Conservation (phyloP, 2,888 invertebrate species). For the Caenorhabditis imperialis region DNA sequence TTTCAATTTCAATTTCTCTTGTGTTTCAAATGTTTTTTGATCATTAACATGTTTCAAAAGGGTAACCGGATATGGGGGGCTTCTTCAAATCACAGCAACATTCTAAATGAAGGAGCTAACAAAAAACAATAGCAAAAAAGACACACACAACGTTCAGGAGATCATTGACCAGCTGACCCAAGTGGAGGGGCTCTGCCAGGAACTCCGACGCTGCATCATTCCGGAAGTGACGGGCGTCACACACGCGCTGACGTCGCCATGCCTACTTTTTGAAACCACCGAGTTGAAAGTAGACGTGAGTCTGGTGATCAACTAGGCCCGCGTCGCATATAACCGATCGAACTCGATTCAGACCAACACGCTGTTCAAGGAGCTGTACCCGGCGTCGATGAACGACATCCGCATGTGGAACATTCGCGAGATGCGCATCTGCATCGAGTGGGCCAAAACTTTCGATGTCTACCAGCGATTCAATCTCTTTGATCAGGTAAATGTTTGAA, state of each 20-base stretch:
- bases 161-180: slow-evolving; percentile 67
- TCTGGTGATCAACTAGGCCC: slow-evolving; percentile 36
- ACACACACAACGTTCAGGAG: slow-evolving; percentile 52
- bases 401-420: slow-evolving; percentile 78
- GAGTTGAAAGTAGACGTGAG: slow-evolving; percentile 73
- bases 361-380: slow-evolving; percentile 74
- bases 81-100: too few species aligned
- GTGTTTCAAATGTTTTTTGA: slow-evolving; percentile 50
- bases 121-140: too few species aligned
- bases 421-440: slow-evolving; percentile 76
- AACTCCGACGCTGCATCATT: slow-evolving; percentile 70
- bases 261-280: slow-evolving; percentile 70
- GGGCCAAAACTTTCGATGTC: slow-evolving; percentile 77
- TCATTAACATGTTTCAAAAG: slow-evolving; percentile 3
- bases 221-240: slow-evolving; percentile 71
- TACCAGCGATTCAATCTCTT: slow-evolving; percentile 65
- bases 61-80: slow-evolving; percentile 32
- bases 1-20: slow-evolving; percentile 35
- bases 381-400: slow-evolving; percentile 78
- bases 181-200: slow-evolving; percentile 73
- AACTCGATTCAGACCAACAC: slow-evolving; percentile 68
- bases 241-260: slow-evolving; percentile 66
- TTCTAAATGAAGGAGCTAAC: too few species aligned
- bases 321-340: slow-evolving; percentile 7
- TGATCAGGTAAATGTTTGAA: slow-evolving; percentile 70